Evolutionary conservation across 64 coral and sea anemone species (phyloP).

Genomic region (Montipora foliosa): DNA sequence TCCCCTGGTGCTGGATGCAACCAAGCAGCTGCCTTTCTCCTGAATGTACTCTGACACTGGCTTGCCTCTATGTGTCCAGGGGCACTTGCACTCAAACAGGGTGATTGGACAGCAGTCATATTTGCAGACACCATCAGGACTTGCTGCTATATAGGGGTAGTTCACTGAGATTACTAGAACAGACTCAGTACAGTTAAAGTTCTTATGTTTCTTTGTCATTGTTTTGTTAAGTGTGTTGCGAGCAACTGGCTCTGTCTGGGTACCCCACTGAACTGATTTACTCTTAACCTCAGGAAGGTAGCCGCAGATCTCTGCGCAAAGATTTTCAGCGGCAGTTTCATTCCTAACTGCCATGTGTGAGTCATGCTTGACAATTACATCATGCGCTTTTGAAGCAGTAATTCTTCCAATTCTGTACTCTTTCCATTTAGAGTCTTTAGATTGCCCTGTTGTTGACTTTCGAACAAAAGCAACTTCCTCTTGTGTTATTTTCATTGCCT

Average conservation of each 20-base stretch:
- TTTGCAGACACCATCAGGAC: conserved; percentile 3
- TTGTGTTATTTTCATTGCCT: not conserved
- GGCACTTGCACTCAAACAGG: not conserved
- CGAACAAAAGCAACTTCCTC: too few species aligned
- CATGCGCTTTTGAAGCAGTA: too few species aligned
- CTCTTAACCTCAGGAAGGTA: conserved; percentile 37
- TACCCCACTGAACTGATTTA: conserved; percentile 35
- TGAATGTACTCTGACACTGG: not conserved
- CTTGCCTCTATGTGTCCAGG: conserved; percentile 11
- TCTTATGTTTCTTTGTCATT: conserved; percentile 10
- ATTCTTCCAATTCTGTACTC: too few species aligned
- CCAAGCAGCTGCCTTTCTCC: not conserved
- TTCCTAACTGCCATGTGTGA: too few species aligned
- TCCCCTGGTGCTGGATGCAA: not conserved
- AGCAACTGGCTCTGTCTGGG: conserved; percentile 18
- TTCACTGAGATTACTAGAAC: not conserved
- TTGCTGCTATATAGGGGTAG: conserved; percentile 2
- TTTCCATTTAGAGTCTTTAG: too few species aligned
- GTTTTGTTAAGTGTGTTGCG: not conserved
- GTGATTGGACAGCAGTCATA: conserved; percentile 4
- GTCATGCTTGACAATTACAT: too few species aligned
- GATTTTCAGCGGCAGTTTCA: too few species aligned
- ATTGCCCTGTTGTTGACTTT: too few species aligned
- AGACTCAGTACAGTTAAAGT: not conserved
- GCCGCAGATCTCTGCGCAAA: not conserved